Base-by-base conservation (phyloP, 2,797 vertebrate species). In the Poeciliopsis paucimaculata region DNA sequence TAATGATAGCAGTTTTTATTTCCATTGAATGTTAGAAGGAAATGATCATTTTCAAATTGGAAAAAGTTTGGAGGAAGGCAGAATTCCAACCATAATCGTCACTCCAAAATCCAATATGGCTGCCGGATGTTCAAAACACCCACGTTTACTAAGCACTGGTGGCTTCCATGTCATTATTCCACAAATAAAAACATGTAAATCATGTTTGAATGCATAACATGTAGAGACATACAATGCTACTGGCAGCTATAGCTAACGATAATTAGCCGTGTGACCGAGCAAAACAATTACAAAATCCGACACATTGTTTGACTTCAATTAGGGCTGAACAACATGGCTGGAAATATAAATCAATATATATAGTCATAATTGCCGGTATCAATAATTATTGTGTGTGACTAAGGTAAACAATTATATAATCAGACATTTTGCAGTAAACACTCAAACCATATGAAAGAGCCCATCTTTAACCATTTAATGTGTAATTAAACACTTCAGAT, bases 101-200 rank as follows among this genome's bases (percentile, higher is more conserved):
- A 64, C 62, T 34, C 62, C 8, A 39, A 66, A 39, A 70, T 70
- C 66, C 66, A 70, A 26, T 26, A 23, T 68, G 64, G 64, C 64
- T 68, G 62, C 34, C 36, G 18, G 18, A 20, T 66, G 16, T 66
- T 66, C 5, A 39, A 39, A 66, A 39, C 62, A 23, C 18, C 31
- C 20, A 39, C 4, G 18, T 13, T 39, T 66, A 51, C 49, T 51
- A 51, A 20, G 20, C 20, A 23, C 49, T 51, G 31, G 60, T 18
- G 2, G 28, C 18, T 62, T 64, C 6, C 31, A 64, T 36, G 62
- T 64, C 60, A 34, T 66, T 20, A 23, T 23, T 11, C 18, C 34
- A 68, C 36, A 39, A 18, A 41, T 39, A 23, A 41, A 68, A 11
- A 41, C 16, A 64, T 62, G 60, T 34, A 18, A 34, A 34, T 39